These are phyloP conservation scores for Meleagris gallopavo DNA, from an alignment of 2,113 vertebrate genomes.

Conservation along the genomic window DNA sequence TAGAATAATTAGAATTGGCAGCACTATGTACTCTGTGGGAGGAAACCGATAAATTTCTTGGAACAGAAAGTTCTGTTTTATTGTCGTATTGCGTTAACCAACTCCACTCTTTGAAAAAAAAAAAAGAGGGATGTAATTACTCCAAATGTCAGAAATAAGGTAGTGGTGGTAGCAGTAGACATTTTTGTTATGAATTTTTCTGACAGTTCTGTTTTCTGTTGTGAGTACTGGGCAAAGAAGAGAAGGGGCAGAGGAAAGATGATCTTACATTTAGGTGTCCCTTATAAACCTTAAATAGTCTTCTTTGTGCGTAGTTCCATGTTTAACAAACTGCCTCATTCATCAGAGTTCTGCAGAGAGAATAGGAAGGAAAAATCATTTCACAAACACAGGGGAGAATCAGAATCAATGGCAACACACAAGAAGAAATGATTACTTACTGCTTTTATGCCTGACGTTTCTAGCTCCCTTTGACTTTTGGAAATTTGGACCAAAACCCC, in stretches of 20 bases:
- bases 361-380: slow-evolving; percentile 7
- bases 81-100: neutral
- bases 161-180: neutral
- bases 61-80: neutral
- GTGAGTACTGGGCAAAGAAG: neutral
- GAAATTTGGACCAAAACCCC: neutral
- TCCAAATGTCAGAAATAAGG: neutral
- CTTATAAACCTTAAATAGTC: neutral
- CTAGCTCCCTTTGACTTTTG: neutral
- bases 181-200: neutral
- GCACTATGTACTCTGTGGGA: neutral
- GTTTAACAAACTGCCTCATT: slow-evolving; percentile 11
- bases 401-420: neutral
- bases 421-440: neutral
- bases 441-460: neutral
- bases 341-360: neutral
- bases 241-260: neutral
- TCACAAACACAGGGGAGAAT: neutral
- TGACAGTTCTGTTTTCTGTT: neutral
- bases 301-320: neutral
- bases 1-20: neutral
- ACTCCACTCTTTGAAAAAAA: neutral
- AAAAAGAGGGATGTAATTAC: neutral
- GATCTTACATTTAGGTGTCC: neutral
- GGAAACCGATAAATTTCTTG: neutral